phyloP scores from a whole-genome alignment of 2,797 vertebrate species.

The Artibeus jamaicensis region DNA sequence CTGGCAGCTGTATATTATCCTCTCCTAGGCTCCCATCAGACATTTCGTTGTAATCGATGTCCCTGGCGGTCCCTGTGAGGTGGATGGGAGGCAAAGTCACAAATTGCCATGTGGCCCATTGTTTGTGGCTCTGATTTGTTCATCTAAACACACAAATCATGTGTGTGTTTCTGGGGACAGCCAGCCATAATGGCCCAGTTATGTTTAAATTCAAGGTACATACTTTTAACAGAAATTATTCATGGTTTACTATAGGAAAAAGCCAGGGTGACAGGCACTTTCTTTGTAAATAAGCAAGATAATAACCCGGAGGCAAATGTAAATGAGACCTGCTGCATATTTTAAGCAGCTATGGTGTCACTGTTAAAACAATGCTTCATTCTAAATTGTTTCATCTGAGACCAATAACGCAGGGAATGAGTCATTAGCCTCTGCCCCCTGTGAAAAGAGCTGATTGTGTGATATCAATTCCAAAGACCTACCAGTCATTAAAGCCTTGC shows the following conservation, averaged over 20 bases:
- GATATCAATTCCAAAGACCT: not conserved
- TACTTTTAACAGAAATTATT: conserved; percentile 48
- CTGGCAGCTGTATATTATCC: conserved; percentile 41
- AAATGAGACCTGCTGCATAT: not conserved
- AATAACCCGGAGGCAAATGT: not conserved
- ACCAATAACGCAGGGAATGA: not conserved
- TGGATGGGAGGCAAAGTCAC: not conserved
- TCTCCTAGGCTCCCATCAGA: not conserved
- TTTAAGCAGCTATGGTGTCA: not conserved
- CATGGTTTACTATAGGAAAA: not conserved
- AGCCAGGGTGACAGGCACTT: not conserved
- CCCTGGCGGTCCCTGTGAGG: not conserved
- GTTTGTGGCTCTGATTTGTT: not conserved
- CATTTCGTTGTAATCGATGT: not conserved
- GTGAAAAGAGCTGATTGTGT: not conserved
- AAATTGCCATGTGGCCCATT: not conserved
- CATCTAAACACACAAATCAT: conserved; percentile 38
- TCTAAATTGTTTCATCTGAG: not conserved
- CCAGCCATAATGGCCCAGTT: conserved; percentile 17
- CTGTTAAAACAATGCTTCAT: conserved; percentile 19
- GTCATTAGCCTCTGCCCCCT: not conserved
- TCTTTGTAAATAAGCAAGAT: conserved; percentile 41
- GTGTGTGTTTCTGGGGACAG: not conserved
- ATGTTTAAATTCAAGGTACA: conserved; percentile 25
- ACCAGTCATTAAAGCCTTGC: not conserved